phyloP scores from a whole-genome alignment of 2,113 vertebrate species.

The Dasyprocta punctata region DNA sequence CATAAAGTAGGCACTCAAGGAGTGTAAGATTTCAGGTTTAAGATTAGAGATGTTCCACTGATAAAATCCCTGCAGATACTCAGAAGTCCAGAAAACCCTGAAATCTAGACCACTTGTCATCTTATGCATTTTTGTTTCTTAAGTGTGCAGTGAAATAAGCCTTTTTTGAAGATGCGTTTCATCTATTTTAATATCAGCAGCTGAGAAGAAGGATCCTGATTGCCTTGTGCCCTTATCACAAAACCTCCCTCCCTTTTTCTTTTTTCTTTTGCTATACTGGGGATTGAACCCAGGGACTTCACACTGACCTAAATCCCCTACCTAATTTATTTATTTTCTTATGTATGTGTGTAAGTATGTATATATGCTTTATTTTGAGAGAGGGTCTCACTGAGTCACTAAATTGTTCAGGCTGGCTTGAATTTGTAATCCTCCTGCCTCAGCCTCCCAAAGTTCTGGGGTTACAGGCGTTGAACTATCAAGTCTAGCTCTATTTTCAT shows the following conservation, averaged over 20 bases:
- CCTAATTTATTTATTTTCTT: background rate
- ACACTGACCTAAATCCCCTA: background rate
- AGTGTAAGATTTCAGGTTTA: background rate
- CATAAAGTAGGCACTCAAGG: background rate
- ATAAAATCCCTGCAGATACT: background rate
- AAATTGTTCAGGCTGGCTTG: background rate
- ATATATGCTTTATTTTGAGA: background rate
- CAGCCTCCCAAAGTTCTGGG: background rate
- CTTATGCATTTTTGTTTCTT: background rate
- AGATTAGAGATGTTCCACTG: background rate
- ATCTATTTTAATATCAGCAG: background rate
- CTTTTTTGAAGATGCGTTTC: background rate
- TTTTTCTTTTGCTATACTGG: background rate
- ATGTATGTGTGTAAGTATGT: background rate
- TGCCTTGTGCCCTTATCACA: background rate
- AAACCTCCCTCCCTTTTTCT: background rate
- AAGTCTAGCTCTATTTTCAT: background rate
- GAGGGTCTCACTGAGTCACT: background rate
- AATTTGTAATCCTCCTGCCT: background rate
- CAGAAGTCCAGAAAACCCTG: background rate
- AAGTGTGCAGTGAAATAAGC: slow-evolving; percentile 20
- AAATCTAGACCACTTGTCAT: background rate
- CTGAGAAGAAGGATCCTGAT: background rate
- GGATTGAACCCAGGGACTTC: background rate
- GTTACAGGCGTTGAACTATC: background rate